A percentile compares a stretch with the other conserved stretches of the same genome.
These are phyloP conservation scores for Hypanus sabinus DNA, from an alignment of 2,113 vertebrate genomes.

Conservation along the genomic window DNA sequence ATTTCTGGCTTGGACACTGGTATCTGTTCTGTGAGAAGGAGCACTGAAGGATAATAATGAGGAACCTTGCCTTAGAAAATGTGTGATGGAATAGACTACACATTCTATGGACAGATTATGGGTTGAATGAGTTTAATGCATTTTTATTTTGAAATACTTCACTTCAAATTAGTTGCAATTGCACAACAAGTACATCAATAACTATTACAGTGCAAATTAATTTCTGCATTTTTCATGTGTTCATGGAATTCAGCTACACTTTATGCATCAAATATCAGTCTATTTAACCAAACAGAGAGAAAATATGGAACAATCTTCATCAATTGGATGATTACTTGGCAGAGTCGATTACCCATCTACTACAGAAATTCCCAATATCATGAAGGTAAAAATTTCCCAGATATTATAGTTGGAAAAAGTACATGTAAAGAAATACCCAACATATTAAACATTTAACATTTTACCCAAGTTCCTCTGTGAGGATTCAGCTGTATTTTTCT, in stretches of 20 bases:
- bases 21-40: too few species aligned
- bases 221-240: neutral
- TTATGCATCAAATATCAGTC: neutral
- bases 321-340: neutral
- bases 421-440: neutral
- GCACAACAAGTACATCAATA: neutral
- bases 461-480: slow-evolving; percentile 59
- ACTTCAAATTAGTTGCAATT: neutral
- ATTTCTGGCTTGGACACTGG: too few species aligned
- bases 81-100: neutral
- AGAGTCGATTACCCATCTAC: neutral
- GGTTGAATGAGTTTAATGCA: neutral
- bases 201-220: neutral
- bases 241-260: neutral
- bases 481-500: slow-evolving; percentile 51
- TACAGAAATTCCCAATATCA: neutral
- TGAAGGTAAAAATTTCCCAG: neutral
- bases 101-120: neutral
- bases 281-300: neutral
- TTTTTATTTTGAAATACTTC: neutral
- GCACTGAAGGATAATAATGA: neutral
- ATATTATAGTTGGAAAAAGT: neutral
- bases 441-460: neutral
- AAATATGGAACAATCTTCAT: neutral
- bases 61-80: neutral